These are phyloP conservation scores for Pachyrhynchus sulphureomaculatus DNA, from an alignment of 1,140 invertebrate species.

Conservation along the genomic window DNA sequence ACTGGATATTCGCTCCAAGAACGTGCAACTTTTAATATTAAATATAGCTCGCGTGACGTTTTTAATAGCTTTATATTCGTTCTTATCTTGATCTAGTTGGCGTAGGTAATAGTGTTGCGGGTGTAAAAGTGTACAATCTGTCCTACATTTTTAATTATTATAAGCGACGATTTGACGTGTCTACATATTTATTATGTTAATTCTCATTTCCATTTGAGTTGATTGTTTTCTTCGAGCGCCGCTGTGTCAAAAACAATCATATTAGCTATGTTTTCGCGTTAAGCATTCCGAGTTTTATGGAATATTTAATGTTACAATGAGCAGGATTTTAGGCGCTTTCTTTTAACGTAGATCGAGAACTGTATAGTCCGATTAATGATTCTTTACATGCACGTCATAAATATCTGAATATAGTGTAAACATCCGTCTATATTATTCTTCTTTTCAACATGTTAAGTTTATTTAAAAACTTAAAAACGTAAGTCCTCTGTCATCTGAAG, in stretches of 20 bases:
- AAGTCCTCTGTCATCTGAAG: no score
- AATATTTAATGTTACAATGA: no score
- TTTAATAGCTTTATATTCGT: constrained; percentile 29
- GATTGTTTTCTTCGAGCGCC: background rate
- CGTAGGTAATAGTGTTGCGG: constrained; percentile 27
- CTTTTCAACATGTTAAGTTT: no score
- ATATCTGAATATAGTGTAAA: no score
- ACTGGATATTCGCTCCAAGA: background rate
- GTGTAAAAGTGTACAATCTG: constrained; percentile 27
- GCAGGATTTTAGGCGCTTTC: no score
- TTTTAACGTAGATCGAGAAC: no score
- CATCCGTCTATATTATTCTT: no score
- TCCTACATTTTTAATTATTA: constrained; percentile 29
- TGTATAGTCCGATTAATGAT: no score
- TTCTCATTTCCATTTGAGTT: constrained; percentile 4
- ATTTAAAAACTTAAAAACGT: no score
- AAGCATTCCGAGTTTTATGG: no score
- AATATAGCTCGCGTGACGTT: constrained; percentile 19
- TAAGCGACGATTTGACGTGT: constrained; percentile 25
- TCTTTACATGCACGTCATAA: no score
- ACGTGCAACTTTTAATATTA: constrained; percentile 14
- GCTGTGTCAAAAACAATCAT: background rate
- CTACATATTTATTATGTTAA: constrained; percentile 20
- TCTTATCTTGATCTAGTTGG: constrained; percentile 9
- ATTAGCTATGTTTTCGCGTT: no score